Percentiles rank a stretch among this genome's conserved stretches.
These are phyloP conservation scores for Acleris cristana DNA, from an alignment of 2,888 invertebrate species.

Conservation along the genomic window DNA sequence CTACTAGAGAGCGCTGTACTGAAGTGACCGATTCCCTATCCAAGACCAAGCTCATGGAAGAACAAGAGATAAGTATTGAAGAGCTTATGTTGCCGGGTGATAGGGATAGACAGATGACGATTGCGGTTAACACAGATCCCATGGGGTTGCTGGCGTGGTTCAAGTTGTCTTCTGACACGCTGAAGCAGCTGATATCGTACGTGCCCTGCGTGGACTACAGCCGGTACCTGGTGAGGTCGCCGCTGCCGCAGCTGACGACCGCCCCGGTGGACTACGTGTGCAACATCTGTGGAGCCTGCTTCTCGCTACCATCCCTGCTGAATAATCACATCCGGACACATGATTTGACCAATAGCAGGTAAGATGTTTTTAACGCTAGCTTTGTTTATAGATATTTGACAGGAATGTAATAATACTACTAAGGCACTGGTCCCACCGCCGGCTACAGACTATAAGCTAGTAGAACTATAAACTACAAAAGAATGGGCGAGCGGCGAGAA, in stretches of 20 bases:
- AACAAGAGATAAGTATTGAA: constrained; percentile 40
- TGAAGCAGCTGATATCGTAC: constrained; percentile 61
- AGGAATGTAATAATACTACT: too few relatives aligned
- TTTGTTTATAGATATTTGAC: background rate
- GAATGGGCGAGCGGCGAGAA: too few relatives aligned
- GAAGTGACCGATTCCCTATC: constrained; percentile 58
- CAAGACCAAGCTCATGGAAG: constrained; percentile 40
- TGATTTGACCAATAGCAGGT: constrained; percentile 60
- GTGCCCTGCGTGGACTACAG: constrained; percentile 59
- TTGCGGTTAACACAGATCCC: constrained; percentile 75
- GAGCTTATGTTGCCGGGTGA: constrained; percentile 39
- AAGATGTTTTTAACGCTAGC: constrained; percentile 36
- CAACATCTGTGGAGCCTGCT: constrained; percentile 67
- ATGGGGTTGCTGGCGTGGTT: constrained; percentile 61
- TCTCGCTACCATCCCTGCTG: constrained; percentile 58
- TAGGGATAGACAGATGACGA: constrained; percentile 49
- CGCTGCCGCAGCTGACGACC: constrained; percentile 41
- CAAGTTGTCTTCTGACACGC: constrained; percentile 60
- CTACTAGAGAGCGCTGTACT: constrained; percentile 63
- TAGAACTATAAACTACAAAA: too few relatives aligned
- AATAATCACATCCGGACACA: constrained; percentile 66
- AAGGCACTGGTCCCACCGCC: too few relatives aligned
- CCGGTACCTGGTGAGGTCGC: constrained; percentile 53
- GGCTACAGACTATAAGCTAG: too few relatives aligned
- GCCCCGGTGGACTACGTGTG: constrained; percentile 53